Conservation (phyloP, 2,888 invertebrate species). For the Pachymerium ferrugineum region DNA sequence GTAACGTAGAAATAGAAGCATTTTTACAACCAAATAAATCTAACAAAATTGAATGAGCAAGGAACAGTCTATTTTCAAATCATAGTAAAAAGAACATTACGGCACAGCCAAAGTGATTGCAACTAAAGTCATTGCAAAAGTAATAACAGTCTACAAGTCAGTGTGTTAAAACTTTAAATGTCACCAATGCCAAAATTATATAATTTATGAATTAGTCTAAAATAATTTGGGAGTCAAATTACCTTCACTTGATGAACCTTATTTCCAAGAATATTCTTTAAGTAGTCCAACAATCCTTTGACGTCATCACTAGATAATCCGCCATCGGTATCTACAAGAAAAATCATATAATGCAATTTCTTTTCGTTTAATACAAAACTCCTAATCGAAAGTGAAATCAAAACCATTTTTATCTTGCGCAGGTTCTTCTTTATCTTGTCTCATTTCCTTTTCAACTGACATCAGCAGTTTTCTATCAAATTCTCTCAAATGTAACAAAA, state of each 20-base stretch:
- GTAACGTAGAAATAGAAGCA: neutral
- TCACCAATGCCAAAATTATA: too few relatives aligned
- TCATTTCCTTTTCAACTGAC: slow-evolving; percentile 91
- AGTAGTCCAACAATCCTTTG: slow-evolving; percentile 70
- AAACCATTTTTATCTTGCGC: slow-evolving; percentile 6
- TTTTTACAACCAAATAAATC: neutral
- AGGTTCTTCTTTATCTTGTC: slow-evolving; percentile 57
- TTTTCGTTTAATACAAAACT: slow-evolving; percentile 32
- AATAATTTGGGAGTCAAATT: too few relatives aligned
- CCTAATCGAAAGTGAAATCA: neutral
- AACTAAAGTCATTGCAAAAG: too few relatives aligned
- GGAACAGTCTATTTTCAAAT: neutral
- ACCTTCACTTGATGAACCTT: slow-evolving; percentile 73
- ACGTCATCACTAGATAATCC: slow-evolving; percentile 68
- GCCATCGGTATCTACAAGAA: slow-evolving; percentile 58
- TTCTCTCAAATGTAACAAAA: slow-evolving; percentile 78
- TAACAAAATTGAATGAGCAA: neutral
- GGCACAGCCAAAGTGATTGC: neutral
- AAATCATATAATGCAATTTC: too few relatives aligned
- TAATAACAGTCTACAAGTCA: too few relatives aligned
- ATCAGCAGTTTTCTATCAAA: slow-evolving; percentile 70
- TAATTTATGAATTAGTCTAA: too few relatives aligned
- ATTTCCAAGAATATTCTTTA: slow-evolving; percentile 67
- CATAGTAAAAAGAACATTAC: neutral
- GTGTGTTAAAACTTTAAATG: too few relatives aligned